Base-by-base conservation (phyloP, 2,797 vertebrate species). In the Tinamus major region DNA sequence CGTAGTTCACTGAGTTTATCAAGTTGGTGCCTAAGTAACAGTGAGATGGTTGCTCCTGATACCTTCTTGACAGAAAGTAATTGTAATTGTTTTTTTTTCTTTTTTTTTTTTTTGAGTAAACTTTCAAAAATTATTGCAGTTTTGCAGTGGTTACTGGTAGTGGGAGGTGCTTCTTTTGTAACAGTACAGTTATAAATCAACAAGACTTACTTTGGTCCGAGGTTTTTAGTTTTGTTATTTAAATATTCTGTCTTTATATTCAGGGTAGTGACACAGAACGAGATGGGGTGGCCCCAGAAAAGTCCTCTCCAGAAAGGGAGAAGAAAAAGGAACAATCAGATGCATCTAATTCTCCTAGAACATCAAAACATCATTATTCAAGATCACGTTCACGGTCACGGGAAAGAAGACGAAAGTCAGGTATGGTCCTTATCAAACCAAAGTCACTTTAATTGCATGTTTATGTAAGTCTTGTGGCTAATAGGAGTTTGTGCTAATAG, bases 301-400 rank as follows among this genome's bases (percentile, higher is more conserved):
- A 98, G 83, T 97, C 96, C 37, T 98, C 98, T 70, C 98, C 98
- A 55, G 98, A 98, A 93, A 97, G 97, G 93, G 98, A 98, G 83
- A 98, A 97, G 97, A 98, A 98, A 96, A 98, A 98, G 97, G 98
- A 98, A 63, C 98, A 93, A 44, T 98, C 98, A 97, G 99, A 99
- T 95, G 97, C 98, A 41, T 98, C 98, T 58, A 98, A 98, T 97
- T 99, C 98, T 89, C 99, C 99, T 86, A 98, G 98, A 98, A 97
- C 97, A 86, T 98, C 98, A 90, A 99, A 99, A 97, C 98, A 99
- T 93, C 98, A 99, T 95, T 98, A 98, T 85, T 99, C 99, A 83
- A 98, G 98, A 79, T 99, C 99, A 46, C 98, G 99, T 87, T 99
- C 99, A 62, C 98, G 98, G 61, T 99, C 99, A 49, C 96, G 98